Evolutionary conservation across 1,140 invertebrate genomes (phyloP).

Genomic region (Druon quercuslanigerum): DNA sequence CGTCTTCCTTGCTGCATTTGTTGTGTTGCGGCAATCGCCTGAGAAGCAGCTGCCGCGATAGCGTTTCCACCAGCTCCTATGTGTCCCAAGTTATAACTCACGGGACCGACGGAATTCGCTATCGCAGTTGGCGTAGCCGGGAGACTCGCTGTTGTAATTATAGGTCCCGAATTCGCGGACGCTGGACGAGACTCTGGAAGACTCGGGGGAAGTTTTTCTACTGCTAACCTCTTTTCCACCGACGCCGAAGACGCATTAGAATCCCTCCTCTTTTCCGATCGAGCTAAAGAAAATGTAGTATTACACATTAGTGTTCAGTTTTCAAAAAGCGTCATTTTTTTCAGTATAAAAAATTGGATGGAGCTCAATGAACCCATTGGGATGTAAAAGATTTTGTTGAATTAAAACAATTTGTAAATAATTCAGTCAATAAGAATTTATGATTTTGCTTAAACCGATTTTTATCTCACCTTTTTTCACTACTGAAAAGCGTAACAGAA

Average conservation of each 20-base stretch:
- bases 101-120: conserved; percentile 73
- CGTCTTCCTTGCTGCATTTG: conserved; percentile 96
- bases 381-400: no score
- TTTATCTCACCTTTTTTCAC: no score
- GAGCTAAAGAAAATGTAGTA: conserved; percentile 55
- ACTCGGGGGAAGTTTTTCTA: conserved; percentile 68
- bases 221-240: conserved; percentile 68
- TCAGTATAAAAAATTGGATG: no score
- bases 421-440: no score
- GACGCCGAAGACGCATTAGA: conserved; percentile 72
- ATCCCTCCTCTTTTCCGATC: conserved; percentile 71
- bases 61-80: conserved; percentile 88
- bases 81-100: conserved; percentile 81
- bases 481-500: no score
- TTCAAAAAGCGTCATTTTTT: no score
- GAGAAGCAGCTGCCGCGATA: conserved; percentile 95
- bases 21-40: conserved; percentile 97
- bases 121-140: conserved; percentile 62
- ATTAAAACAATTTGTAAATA: no score
- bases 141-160: conserved; percentile 62
- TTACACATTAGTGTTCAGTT: no score
- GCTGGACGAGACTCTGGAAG: conserved; percentile 69
- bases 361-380: no score
- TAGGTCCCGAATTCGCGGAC: conserved; percentile 70
- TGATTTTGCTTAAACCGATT: no score